Evolutionary conservation across 2,888 invertebrate species (phyloP).

Genomic region (Panorpa germanica): DNA sequence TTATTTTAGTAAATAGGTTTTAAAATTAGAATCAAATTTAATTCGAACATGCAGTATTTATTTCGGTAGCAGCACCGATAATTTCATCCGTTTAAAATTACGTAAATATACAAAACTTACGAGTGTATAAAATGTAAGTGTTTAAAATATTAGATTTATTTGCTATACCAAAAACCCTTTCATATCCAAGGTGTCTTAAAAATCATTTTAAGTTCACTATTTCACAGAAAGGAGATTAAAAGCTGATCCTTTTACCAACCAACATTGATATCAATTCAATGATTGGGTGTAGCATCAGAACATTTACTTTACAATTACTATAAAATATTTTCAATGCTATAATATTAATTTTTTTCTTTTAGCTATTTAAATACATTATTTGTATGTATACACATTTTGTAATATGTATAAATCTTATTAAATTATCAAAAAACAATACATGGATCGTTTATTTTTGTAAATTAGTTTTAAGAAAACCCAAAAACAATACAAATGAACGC

Average conservation of each 20-base stretch:
- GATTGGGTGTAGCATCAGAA: slow-evolving; percentile 17
- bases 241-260: slow-evolving; percentile 20
- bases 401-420: slow-evolving; percentile 96
- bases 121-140: no score
- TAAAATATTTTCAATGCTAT: slow-evolving; percentile 1
- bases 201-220: slow-evolving; percentile 26
- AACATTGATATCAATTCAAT: slow-evolving; percentile 11
- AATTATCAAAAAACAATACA: slow-evolving; percentile 94
- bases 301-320: no score
- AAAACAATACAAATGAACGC: no score
- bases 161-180: no score
- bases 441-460: slow-evolving; percentile 91
- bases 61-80: no score
- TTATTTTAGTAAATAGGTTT: no score
- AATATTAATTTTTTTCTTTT: slow-evolving; percentile 7
- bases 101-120: no score
- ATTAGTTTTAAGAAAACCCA: no score
- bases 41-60: no score
- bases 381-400: slow-evolving; percentile 99
- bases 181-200: slow-evolving; percentile 38
- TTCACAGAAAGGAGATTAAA: slow-evolving; percentile 33
- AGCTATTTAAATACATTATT: slow-evolving; percentile 26
- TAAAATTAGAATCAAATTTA: no score
- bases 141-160: no score
- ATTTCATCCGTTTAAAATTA: no score